Conservation (phyloP, 2,888 invertebrate species). For the Drosophila paranaensis region DNA sequence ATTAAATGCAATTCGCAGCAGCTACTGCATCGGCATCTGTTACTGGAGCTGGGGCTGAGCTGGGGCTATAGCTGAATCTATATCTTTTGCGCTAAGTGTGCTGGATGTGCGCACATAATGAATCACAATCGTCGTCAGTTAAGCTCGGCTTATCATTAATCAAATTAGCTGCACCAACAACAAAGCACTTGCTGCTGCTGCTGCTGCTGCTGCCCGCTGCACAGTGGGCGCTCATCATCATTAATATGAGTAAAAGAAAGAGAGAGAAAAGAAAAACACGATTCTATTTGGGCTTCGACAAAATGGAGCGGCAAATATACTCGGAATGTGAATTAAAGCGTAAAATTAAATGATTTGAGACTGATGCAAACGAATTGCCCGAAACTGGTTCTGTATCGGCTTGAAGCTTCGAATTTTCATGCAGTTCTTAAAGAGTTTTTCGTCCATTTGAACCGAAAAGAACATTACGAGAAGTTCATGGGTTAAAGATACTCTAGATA, state of each 20-base stretch:
- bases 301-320: constrained; percentile 39
- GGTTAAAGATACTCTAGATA: not conserved
- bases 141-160: constrained; percentile 81
- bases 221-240: constrained; percentile 57
- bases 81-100: constrained; percentile 74
- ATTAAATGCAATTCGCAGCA: constrained; percentile 64
- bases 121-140: constrained; percentile 82
- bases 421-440: not conserved
- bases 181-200: constrained; percentile 52
- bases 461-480: too few relatives aligned
- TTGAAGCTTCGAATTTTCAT: not conserved
- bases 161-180: constrained; percentile 75
- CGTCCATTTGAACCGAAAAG: not conserved
- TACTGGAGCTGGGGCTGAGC: not conserved
- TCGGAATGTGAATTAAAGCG: constrained; percentile 36
- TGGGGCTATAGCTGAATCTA: constrained; percentile 27
- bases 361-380: not conserved
- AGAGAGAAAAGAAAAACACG: constrained; percentile 26
- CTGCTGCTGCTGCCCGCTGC: constrained; percentile 34
- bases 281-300: constrained; percentile 25
- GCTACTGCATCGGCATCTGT: constrained; percentile 21
- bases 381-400: not conserved
- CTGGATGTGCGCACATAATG: constrained; percentile 80
- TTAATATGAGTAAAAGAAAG: constrained; percentile 19
- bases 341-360: constrained; percentile 7